A percentile compares a stretch with the other conserved stretches of the same genome.
These are phyloP conservation scores for Drosophila takahashii DNA, from an alignment of 1,140 invertebrate genomes.

Conservation along the genomic window DNA sequence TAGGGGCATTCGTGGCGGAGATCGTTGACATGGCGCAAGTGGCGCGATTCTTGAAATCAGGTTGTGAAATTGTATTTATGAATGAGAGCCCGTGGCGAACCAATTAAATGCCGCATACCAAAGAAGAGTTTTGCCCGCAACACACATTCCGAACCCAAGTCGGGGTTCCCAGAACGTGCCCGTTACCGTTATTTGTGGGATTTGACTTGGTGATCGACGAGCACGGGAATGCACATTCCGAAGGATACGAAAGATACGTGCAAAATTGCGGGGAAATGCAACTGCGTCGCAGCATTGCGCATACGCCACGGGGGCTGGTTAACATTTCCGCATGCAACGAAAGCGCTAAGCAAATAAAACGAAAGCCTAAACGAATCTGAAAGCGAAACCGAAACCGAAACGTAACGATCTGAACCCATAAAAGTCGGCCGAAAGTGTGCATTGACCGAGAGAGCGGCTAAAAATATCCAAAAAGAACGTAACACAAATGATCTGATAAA, in stretches of 20 bases:
- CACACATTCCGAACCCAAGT: slow-evolving; percentile 9
- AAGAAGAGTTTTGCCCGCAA: slow-evolving; percentile 1
- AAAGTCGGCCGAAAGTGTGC: slow-evolving; percentile 75
- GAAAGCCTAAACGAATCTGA: slow-evolving; percentile 19
- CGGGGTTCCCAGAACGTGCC: slow-evolving; percentile 28
- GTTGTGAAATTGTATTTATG: slow-evolving; percentile 80
- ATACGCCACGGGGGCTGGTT: slow-evolving; percentile 56
- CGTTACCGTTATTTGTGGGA: slow-evolving; percentile 27
- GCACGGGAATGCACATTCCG: slow-evolving; percentile 24
- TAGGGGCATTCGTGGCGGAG: slow-evolving; percentile 41
- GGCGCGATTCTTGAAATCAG: slow-evolving; percentile 66
- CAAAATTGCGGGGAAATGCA: slow-evolving; percentile 29
- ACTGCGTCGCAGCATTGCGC: slow-evolving; percentile 64
- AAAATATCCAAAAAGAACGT: slow-evolving; percentile 41
- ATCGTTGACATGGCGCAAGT: slow-evolving; percentile 78
- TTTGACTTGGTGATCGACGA: background rate
- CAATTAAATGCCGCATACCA: slow-evolving; percentile 59
- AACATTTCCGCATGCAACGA: slow-evolving; percentile 41
- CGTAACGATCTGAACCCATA: slow-evolving; percentile 29
- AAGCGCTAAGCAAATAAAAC: slow-evolving; percentile 13
- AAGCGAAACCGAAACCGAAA: slow-evolving; percentile 23
- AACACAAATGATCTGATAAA: slow-evolving; percentile 44
- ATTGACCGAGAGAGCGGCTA: slow-evolving; percentile 65
- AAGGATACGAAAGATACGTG: slow-evolving; percentile 34
- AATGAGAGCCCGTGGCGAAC: slow-evolving; percentile 54